A percentile compares a stretch with the other conserved stretches of the same genome.
These are phyloP conservation scores for Tiliqua scincoides DNA, from an alignment of 2,113 vertebrate genomes.

Conservation along the genomic window DNA sequence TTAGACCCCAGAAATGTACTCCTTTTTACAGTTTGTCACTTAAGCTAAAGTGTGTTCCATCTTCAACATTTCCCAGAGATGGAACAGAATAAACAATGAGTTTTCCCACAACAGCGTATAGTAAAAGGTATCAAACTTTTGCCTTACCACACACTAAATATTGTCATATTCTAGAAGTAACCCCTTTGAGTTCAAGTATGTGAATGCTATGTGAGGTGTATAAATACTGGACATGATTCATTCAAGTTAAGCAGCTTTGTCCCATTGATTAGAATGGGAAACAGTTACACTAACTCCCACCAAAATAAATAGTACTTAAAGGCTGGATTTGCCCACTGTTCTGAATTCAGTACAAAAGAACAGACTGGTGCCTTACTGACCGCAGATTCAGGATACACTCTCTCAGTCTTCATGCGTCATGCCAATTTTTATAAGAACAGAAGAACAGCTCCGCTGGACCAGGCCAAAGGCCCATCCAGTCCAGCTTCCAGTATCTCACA, in stretches of 20 bases:
- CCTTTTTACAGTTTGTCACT: constrained; percentile 17
- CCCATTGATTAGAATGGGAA: neutral
- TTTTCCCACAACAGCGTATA: neutral
- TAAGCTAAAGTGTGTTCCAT: constrained; percentile 36
- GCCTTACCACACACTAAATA: neutral
- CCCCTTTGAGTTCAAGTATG: neutral
- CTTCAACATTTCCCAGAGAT: neutral
- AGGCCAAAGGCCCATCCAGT: too few relatives aligned
- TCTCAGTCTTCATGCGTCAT: too few relatives aligned
- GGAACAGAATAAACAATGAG: constrained; percentile 14
- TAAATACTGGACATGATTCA: neutral
- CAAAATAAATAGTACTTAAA: too few relatives aligned
- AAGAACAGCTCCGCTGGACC: too few relatives aligned
- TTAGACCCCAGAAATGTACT: neutral
- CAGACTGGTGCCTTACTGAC: too few relatives aligned
- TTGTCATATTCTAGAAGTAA: neutral
- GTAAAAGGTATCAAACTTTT: neutral
- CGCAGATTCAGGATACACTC: too few relatives aligned
- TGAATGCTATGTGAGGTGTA: neutral
- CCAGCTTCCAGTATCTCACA: too few relatives aligned
- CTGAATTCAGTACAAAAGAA: too few relatives aligned
- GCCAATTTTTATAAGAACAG: too few relatives aligned
- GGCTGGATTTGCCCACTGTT: too few relatives aligned
- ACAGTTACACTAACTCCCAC: too few relatives aligned
- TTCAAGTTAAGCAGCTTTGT: neutral